A percentile compares a stretch with the other conserved stretches of the same genome.
Conservation (phyloP, 2,797 vertebrate genomes). For the Xenentodon cancila region DNA sequence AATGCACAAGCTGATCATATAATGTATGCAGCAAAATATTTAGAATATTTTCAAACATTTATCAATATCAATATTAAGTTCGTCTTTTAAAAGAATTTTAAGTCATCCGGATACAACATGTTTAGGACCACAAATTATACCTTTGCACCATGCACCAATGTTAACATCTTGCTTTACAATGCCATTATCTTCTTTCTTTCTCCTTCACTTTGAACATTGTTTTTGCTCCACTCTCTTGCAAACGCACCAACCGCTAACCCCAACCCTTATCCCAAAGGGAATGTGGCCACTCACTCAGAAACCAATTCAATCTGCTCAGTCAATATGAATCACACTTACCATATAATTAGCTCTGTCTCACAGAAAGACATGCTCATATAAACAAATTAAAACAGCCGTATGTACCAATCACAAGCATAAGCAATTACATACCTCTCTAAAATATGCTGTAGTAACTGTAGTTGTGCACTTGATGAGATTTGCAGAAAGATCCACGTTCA, state of each 20-base stretch:
- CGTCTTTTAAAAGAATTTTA: no score
- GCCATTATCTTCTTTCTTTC: background rate
- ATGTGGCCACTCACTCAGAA: conserved; percentile 16
- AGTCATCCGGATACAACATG: no score
- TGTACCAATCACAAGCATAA: conserved; percentile 7
- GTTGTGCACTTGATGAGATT: background rate
- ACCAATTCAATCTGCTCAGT: conserved; percentile 47
- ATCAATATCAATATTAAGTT: no score
- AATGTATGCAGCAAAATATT: no score
- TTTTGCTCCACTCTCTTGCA: background rate
- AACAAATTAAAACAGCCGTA: conserved; percentile 19
- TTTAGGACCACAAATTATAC: no score
- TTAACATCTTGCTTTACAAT: no score
- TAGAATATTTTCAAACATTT: no score
- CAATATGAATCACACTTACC: conserved; percentile 21
- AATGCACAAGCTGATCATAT: no score
- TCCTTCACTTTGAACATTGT: background rate
- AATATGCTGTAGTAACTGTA: background rate
- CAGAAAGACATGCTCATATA: conserved; percentile 8
- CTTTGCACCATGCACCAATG: no score
- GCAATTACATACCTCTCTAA: background rate
- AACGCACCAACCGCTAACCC: background rate
- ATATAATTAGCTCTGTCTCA: conserved; percentile 41
- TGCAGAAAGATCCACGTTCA: conserved; percentile 7
- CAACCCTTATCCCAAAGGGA: conserved; percentile 13